Evolutionary conservation across 2,113 vertebrate species (phyloP).

Genomic region (Eptesicus fuscus): DNA sequence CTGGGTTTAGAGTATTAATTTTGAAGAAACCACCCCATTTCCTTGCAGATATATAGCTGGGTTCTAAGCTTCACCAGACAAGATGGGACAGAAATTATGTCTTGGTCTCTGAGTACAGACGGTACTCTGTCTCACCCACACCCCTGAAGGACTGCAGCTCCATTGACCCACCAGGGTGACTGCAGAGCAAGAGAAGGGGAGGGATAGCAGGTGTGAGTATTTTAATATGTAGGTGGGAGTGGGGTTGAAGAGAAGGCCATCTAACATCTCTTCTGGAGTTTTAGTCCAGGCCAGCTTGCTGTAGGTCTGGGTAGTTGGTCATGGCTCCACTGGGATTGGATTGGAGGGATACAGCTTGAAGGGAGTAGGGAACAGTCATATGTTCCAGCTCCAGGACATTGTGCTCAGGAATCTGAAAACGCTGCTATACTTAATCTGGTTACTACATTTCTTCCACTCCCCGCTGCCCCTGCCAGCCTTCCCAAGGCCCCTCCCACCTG

Average conservation of each 20-base stretch:
- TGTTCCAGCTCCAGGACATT: slow-evolving; percentile 16
- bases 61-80: slow-evolving; percentile 27
- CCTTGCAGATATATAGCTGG: not conserved
- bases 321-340: not conserved
- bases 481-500: not conserved
- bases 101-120: not conserved
- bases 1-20: not conserved
- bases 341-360: not conserved
- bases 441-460: slow-evolving; percentile 15
- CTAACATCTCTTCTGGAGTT: not conserved
- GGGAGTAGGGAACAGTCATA: not conserved
- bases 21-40: slow-evolving; percentile 11
- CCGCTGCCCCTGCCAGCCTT: slow-evolving; percentile 4
- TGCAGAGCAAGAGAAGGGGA: not conserved
- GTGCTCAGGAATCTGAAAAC: slow-evolving; percentile 74
- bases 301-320: not conserved
- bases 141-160: not conserved
- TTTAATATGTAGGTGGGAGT: not conserved
- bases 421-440: slow-evolving; percentile 43
- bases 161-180: not conserved
- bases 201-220: not conserved
- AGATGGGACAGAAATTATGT: not conserved
- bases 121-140: not conserved
- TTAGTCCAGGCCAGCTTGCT: not conserved
- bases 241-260: not conserved